Percentiles rank a stretch among this genome's conserved stretches.
Evolutionary conservation across 2,888 invertebrate species (phyloP).

Genomic region (Taenaris catops): DNA sequence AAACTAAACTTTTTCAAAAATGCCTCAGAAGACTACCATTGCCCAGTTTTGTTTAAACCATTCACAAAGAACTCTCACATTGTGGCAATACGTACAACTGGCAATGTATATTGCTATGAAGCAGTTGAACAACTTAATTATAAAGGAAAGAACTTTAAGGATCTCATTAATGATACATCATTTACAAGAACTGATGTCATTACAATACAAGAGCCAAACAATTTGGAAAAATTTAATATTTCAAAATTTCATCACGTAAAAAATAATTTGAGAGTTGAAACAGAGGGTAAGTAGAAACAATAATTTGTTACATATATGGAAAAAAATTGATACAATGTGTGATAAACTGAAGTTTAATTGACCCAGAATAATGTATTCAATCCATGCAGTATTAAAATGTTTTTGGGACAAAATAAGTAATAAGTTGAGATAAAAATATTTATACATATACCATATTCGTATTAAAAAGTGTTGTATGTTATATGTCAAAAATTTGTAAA

Average conservation of each 20-base stretch:
- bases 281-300: slow-evolving; percentile 83
- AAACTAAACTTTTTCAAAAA: slow-evolving; percentile 95
- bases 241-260: slow-evolving; percentile 96
- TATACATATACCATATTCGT: no score
- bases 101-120: slow-evolving; percentile 97
- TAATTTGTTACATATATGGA: background rate
- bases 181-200: slow-evolving; percentile 95
- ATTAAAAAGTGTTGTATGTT: no score
- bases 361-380: no score
- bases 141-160: slow-evolving; percentile 96
- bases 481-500: no score
- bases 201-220: slow-evolving; percentile 93
- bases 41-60: slow-evolving; percentile 95
- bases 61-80: slow-evolving; percentile 97
- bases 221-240: slow-evolving; percentile 96
- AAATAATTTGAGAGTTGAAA: slow-evolving; percentile 92
- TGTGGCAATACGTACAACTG: slow-evolving; percentile 92
- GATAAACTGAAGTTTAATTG: no score
- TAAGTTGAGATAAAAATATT: no score
- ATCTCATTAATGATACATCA: slow-evolving; percentile 93
- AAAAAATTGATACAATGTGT: no score
- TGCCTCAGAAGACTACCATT: slow-evolving; percentile 90
- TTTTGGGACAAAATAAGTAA: no score
- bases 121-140: slow-evolving; percentile 97
- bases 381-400: no score